A percentile compares a stretch with the other conserved stretches of the same genome.
These are phyloP conservation scores for Malacoctenus gilli DNA, from an alignment of 2,797 vertebrate species.

Conservation along the genomic window DNA sequence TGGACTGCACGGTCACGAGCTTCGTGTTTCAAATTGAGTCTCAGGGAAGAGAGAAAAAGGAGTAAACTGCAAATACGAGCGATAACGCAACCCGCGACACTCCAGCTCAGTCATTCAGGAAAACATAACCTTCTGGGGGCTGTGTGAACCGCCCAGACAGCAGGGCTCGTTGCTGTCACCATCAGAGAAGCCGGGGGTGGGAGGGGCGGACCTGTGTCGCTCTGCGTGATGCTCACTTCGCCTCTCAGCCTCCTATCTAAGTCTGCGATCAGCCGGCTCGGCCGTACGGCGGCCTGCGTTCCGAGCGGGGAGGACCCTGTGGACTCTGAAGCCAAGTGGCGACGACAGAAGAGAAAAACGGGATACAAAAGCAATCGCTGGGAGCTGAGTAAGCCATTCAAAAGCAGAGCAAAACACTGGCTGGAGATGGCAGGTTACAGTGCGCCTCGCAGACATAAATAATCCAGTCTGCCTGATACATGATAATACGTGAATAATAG, in stretches of 20 bases:
- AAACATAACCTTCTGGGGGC: slow-evolving; percentile 22
- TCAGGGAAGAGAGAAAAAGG: neutral
- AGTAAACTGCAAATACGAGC: neutral
- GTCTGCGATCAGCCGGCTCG: slow-evolving; percentile 11
- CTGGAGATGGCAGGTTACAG: slow-evolving; percentile 48
- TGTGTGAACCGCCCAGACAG: slow-evolving; percentile 33
- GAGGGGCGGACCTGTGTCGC: slow-evolving; percentile 14
- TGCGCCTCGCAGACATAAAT: slow-evolving; percentile 72
- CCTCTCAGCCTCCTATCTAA: slow-evolving; percentile 15
- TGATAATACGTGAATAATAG: slow-evolving; percentile 83
- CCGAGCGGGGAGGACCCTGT: slow-evolving; percentile 3
- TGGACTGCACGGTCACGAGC: too few relatives aligned
- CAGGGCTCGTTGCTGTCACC: slow-evolving; percentile 41
- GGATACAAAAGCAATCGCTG: slow-evolving; percentile 15
- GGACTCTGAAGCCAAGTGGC: too few relatives aligned
- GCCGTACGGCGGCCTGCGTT: slow-evolving; percentile 5
- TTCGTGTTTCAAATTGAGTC: too few relatives aligned
- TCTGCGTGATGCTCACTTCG: slow-evolving; percentile 36
- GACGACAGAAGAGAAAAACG: slow-evolving; percentile 25
- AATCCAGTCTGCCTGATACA: slow-evolving; percentile 76
- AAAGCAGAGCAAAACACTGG: slow-evolving; percentile 31
- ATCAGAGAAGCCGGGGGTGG: slow-evolving; percentile 29
- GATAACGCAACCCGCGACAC: neutral
- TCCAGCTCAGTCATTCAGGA: slow-evolving; percentile 49
- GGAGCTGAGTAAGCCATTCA: slow-evolving; percentile 4